These are phyloP conservation scores for Discoglossus pictus DNA, from an alignment of 2,797 vertebrate species.

Conservation along the genomic window DNA sequence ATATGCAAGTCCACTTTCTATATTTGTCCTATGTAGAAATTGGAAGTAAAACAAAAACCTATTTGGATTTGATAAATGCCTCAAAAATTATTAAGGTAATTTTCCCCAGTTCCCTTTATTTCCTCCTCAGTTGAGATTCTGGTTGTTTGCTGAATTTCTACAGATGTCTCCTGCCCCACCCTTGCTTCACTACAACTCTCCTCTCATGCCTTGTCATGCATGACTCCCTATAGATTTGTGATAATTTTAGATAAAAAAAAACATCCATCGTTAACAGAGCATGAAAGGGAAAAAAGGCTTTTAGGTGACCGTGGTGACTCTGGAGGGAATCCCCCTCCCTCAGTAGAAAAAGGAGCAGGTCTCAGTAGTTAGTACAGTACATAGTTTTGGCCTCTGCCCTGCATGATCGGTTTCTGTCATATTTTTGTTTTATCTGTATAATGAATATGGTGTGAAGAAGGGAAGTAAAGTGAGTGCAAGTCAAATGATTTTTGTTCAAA, in stretches of 20 bases:
- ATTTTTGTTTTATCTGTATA: slow-evolving; percentile 7
- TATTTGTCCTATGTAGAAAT: too few species aligned
- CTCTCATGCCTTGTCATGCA: background rate
- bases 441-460: slow-evolving; percentile 1
- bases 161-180: background rate
- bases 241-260: background rate
- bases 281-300: background rate
- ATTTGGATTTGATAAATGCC: too few species aligned
- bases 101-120: too few species aligned
- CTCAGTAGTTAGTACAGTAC: background rate
- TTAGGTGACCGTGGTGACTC: background rate
- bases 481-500: background rate
- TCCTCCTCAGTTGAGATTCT: too few species aligned
- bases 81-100: too few species aligned
- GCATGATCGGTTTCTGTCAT: slow-evolving; percentile 10
- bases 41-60: too few species aligned
- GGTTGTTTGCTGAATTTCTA: background rate
- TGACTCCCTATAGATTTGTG: background rate
- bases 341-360: background rate
- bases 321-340: slow-evolving; percentile 35
- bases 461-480: slow-evolving; percentile 33
- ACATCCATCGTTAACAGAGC: background rate
- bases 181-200: background rate
- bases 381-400: slow-evolving; percentile 13
- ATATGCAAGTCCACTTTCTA: too few species aligned